Base-by-base conservation (phyloP, 2,888 invertebrate species). In the Hypena proboscidalis region DNA sequence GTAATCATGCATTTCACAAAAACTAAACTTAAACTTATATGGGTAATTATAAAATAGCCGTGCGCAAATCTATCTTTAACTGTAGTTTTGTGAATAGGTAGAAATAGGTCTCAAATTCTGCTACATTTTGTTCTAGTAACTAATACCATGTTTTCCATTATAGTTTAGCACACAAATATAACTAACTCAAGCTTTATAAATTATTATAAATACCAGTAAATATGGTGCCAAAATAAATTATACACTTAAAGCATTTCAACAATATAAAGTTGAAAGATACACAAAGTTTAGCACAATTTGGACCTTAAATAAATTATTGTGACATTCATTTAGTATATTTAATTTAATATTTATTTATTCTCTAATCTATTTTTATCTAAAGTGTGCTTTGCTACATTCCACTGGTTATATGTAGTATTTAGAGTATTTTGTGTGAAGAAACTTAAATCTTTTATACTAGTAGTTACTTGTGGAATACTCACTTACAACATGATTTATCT, bases 281-380 rank as follows among this genome's bases (percentile, higher is more conserved):
- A 22, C 40, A 32, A 32, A 27, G 14, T 43, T 40, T 59, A 61
- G 61, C 60, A 64, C 45, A 61, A 64, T 61, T 59, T 61, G 60
- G 38, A 50, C 50, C 29, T 20, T 38, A 39, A 43, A 9, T 45
- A 63, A 46, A 48, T 35, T 36, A 26, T 55, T 40, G 60, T 55
- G 64, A 46, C 56, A 59, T 61, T 63, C 60, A 56, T 59, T 51
- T 55, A 49, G 45, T 31, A 20, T 43, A 17, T 37, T 27, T 37
- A 38, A 41, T 9, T 27, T 29, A 17, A 23, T 19, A 29, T 17
- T 22, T 44, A 35, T 21, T n/a, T n/a, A 26, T 43, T 47, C 39
- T 43, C 8, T 44, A 35, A 42, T 46, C 25, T 47, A 45, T 53
- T 60, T 52, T n/a, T n/a, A n/a, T n/a, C n/a, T 27, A 46, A 54